Evolutionary conservation across 2,797 vertebrate genomes (phyloP), one percentile per base, ranked within the genome.

Genomic region (Knipowitschia caucasica): DNA sequence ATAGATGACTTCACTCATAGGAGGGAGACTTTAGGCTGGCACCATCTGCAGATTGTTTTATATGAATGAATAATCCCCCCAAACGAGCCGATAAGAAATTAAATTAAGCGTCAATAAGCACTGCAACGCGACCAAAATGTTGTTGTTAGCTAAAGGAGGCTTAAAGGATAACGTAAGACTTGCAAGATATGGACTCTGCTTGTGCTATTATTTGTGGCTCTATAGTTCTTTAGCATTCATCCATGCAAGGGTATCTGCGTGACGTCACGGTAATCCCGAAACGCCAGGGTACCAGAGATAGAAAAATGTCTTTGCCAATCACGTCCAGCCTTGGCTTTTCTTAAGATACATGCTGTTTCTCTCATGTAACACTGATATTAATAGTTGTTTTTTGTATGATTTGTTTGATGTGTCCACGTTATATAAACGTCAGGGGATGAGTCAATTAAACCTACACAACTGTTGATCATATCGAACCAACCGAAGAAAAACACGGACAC

Each of bases 241-340:
- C 91, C 92, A 89, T 91, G 92, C 93, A 90, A 89, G 91, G 91
- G 92, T 91, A 92, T 92, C 92, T 86, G 80, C 78, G 91, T 98
- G 94, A 98, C 95, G 94, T 98, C 95, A 96, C 88, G 88, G 91
- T 93, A 92, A 95, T 94, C 92, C 93, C 91, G 84, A 84, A 91
- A 90, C 88, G 89, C 89, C 90, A 85, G 90, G 89, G 86, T 90
- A 88, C 89, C 85, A 79, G 77, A 88, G 89, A 89, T 87, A 83
- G 89, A 91, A 87, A 88, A 86, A 90, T 87, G 88, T 87, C 80
- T 89, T 92, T 91, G 90, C 90, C 93, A 94, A 93, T 92, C 92
- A 90, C 85, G 82, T 89, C 84, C 77, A 84, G 76, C 80, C 77
- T 83, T 67, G 81, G 82, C 71, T 77, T 87, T 86, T 87, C 88